phyloP scores from a whole-genome alignment of 2,888 invertebrate genomes.

The Sipunculus nudus region DNA sequence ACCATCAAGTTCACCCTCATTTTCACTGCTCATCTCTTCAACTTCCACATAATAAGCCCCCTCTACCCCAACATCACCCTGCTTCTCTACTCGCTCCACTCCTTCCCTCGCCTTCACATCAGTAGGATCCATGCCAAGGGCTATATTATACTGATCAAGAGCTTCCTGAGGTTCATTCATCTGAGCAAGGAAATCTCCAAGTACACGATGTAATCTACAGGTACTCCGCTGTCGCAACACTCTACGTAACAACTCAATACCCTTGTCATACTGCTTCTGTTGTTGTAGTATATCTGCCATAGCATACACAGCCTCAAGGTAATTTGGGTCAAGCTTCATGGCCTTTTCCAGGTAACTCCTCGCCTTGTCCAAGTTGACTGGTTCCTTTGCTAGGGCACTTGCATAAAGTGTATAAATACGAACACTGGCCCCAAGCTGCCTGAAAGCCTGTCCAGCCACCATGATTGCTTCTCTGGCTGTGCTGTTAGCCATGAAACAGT shows the following conservation, averaged over 20 bases:
- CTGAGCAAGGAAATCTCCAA: conserved; percentile 74
- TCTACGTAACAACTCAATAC: conserved; percentile 71
- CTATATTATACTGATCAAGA: conserved; percentile 75
- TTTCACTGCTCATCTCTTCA: conserved; percentile 63
- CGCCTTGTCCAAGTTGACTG: conserved; percentile 68
- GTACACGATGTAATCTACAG: conserved; percentile 74
- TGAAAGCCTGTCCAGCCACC: conserved; percentile 77
- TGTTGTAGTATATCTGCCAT: conserved; percentile 77
- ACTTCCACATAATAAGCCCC: conserved; percentile 55
- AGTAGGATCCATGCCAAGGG: conserved; percentile 75
- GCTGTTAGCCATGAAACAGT: conserved; percentile 77
- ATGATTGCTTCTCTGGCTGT: conserved; percentile 78
- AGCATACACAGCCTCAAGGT: conserved; percentile 78
- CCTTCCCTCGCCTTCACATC: conserved; percentile 75
- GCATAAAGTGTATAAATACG: conserved; percentile 77
- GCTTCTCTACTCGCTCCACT: conserved; percentile 72
- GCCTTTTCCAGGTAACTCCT: conserved; percentile 79
- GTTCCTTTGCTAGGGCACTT: conserved; percentile 77
- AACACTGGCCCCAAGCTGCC: conserved; percentile 77
- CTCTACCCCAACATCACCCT: conserved; percentile 44
- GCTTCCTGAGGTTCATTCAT: conserved; percentile 76
- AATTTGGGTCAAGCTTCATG: conserved; percentile 76
- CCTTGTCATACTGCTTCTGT: conserved; percentile 72
- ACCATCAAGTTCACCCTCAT: conserved; percentile 57
- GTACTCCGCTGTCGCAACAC: conserved; percentile 71